These are phyloP conservation scores for Cairina moschata DNA, from an alignment of 2,113 vertebrate species.

Conservation along the genomic window DNA sequence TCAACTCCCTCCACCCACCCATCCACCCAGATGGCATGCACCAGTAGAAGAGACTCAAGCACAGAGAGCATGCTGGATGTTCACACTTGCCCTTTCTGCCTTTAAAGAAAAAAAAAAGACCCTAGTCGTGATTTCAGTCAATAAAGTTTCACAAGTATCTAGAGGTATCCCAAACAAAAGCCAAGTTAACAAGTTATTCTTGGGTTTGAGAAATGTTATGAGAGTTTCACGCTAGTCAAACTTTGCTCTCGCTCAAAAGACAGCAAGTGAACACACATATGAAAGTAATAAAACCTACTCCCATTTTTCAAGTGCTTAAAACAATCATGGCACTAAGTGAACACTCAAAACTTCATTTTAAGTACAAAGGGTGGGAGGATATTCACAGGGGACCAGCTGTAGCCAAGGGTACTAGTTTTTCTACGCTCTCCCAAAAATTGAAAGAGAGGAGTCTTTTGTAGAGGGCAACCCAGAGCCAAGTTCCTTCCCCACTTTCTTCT, in stretches of 20 bases:
- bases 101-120: neutral
- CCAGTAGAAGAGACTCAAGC: neutral
- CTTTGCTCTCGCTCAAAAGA: neutral
- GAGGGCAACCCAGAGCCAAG: neutral
- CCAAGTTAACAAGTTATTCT: conserved; percentile 61
- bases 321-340: conserved; percentile 26
- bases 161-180: conserved; percentile 60
- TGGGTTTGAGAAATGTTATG: conserved; percentile 35
- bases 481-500: neutral
- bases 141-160: conserved; percentile 47
- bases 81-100: neutral
- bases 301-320: conserved; percentile 54
- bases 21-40: neutral
- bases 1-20: neutral
- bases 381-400: neutral
- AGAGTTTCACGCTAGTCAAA: conserved; percentile 6
- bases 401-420: neutral
- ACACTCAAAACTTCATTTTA: conserved; percentile 12
- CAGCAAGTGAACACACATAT: conserved; percentile 43
- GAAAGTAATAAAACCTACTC: conserved; percentile 60
- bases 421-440: neutral
- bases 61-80: neutral
- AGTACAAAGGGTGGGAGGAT: neutral
- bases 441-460: neutral
- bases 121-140: neutral